phyloP scores from a whole-genome alignment of 1,140 invertebrate species.

The Megalopta genalis region DNA sequence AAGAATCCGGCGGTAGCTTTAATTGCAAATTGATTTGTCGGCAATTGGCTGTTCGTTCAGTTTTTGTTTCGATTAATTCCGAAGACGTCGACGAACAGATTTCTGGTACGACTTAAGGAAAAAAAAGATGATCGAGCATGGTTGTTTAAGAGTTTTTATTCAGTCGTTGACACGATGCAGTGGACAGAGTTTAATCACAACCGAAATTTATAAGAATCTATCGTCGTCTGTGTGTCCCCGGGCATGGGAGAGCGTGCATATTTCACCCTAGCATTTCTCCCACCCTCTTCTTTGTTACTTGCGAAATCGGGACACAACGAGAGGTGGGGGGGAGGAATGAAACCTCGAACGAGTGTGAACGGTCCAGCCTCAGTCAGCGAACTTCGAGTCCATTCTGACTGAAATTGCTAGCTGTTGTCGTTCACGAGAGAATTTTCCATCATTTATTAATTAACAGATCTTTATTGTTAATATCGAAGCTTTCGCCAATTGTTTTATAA shows the following conservation, averaged over 20 bases:
- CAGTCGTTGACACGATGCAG: not conserved
- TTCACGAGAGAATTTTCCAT: too few species aligned
- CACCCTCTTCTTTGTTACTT: not conserved
- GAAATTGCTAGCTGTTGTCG: too few species aligned
- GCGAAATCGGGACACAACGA: not conserved
- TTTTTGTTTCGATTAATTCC: too few species aligned
- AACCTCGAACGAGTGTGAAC: too few species aligned
- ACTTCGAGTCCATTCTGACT: too few species aligned
- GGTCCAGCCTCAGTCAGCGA: too few species aligned
- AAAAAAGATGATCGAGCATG: not conserved
- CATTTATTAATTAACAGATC: too few species aligned
- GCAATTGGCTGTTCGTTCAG: too few species aligned
- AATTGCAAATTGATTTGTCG: too few species aligned
- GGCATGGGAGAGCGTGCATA: not conserved
- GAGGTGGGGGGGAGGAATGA: not conserved
- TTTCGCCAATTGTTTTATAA: too few species aligned
- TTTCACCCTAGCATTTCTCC: not conserved
- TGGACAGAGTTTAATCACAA: conserved; percentile 3
- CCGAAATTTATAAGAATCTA: not conserved
- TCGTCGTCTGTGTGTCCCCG: not conserved
- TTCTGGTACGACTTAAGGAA: not conserved
- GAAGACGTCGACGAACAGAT: not conserved
- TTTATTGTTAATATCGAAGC: too few species aligned
- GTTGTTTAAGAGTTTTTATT: conserved; percentile 24
- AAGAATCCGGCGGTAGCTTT: too few species aligned